These are phyloP conservation scores for Enteromius unitaeniatus DNA, from an alignment of 2,797 vertebrate genomes.

Conservation along the genomic window DNA sequence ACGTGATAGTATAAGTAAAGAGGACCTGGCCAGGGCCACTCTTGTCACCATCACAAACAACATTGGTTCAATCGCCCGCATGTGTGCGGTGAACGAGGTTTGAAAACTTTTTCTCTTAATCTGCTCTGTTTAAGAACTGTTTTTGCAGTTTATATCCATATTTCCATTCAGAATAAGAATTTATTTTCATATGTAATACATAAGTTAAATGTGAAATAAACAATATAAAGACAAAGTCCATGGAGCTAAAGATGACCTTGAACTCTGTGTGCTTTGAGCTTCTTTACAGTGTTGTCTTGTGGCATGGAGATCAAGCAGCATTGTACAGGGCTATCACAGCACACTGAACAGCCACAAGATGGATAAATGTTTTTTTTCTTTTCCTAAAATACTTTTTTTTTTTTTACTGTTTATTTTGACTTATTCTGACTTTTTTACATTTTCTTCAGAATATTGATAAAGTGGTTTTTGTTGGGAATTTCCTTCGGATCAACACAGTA, in stretches of 20 bases:
- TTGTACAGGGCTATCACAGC: slow-evolving; percentile 97
- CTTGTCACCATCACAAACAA: slow-evolving; percentile 91
- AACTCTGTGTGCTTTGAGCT: slow-evolving; percentile 88
- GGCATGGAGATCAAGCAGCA: slow-evolving; percentile 96
- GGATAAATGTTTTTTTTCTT: not conserved
- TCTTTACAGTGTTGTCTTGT: slow-evolving; percentile 98
- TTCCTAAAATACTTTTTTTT: not conserved
- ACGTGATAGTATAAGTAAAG: slow-evolving; percentile 86
- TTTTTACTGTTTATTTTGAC: not conserved
- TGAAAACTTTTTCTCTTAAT: slow-evolving; percentile 9
- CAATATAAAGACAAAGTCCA: not conserved
- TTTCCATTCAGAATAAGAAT: not conserved
- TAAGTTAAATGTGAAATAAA: not conserved
- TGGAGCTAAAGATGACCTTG: not conserved
- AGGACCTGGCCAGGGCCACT: slow-evolving; percentile 88
- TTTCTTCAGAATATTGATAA: slow-evolving; percentile 84
- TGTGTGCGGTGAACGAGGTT: slow-evolving; percentile 92
- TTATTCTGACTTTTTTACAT: not conserved
- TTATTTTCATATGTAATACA: not conserved
- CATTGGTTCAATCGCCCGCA: slow-evolving; percentile 87
- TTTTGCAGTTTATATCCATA: not conserved
- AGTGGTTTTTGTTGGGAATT: slow-evolving; percentile 91
- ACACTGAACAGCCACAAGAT: slow-evolving; percentile 74
- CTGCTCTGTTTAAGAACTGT: not conserved
- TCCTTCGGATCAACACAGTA: slow-evolving; percentile 90